Evolutionary conservation across 2,113 vertebrate species (phyloP).

Genomic region (Papio anubis): DNA sequence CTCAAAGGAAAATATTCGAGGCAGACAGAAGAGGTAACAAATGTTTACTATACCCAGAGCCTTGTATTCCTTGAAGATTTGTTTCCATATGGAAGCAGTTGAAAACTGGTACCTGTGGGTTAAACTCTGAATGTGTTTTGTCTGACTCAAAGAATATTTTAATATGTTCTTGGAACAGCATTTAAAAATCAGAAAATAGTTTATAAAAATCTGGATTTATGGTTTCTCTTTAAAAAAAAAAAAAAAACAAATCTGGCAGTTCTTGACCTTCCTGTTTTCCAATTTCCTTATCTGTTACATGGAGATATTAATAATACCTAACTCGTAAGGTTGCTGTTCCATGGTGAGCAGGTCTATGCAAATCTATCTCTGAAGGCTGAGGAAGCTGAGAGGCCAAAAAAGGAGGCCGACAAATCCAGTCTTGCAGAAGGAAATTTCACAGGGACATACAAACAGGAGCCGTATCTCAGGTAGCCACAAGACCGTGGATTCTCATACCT

Average conservation of each 20-base stretch:
- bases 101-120: background rate
- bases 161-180: background rate
- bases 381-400: too few species aligned
- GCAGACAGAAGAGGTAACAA: background rate
- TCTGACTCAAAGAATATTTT: background rate
- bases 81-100: background rate
- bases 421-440: too few species aligned
- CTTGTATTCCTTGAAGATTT: background rate
- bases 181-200: background rate
- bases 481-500: too few species aligned
- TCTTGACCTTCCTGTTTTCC: background rate
- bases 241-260: background rate
- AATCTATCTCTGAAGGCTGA: too few species aligned
- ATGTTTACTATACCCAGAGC: background rate
- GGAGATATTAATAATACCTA: background rate
- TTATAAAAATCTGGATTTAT: background rate
- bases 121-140: background rate
- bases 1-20: background rate
- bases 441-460: too few species aligned
- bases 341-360: too few species aligned
- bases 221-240: background rate
- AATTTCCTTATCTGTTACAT: background rate
- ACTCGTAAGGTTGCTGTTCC: background rate
- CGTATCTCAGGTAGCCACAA: too few species aligned
- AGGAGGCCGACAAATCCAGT: too few species aligned